Base-by-base conservation (phyloP, 2,888 invertebrate species). In the Eurois occulta region DNA sequence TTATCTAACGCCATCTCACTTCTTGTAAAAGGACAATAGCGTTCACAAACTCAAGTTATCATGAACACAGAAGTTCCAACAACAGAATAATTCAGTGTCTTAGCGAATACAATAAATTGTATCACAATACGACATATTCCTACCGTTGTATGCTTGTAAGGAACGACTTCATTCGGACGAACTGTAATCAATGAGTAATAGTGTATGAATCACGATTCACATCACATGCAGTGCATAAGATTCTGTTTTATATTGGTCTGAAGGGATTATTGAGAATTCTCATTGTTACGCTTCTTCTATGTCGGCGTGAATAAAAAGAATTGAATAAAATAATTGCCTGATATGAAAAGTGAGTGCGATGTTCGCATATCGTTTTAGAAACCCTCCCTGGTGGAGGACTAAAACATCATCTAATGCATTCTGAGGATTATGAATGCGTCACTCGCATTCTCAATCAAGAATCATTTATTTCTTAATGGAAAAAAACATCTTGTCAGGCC, bases 101-200 rank as follows among this genome's bases (percentile, higher is more conserved):
- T 62, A 3, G 32, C 8, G 7, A 62, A 62, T 77, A 21, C 32
- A 73, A 73, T 58, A 76, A 77, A 77, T 11, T 3, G 21, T 48
- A 28, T 55, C 4, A 43, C 41, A 78, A 35, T 35, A 77, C 11
- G 1, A 77, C 24, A 21, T 77, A 28, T 68, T 35, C 67, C 18
- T 38, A 68, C 10, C 18, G 68, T 67, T n/a, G n/a, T 62, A 28
- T 11, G n/a, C 35, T n/a, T 16, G 10, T 58, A 38, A 13, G 35
- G 10, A 43, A 24, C 24, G 16, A 79, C 43, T 52, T 18, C 35
- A 60, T 60, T 77, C 13, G 24, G 24, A 24, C 10, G 24, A 58
- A 58, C 46, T 41, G 38, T 41, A 16, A 48, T 32, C 46, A 79
- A 46, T 79, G 79, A 77, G 38, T 77, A 77, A 77, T 46, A n/a